Evolutionary conservation across 1,140 invertebrate species (phyloP), one percentile per base, ranked within the genome.

Genomic region (Lasioglossum baleicum): DNA sequence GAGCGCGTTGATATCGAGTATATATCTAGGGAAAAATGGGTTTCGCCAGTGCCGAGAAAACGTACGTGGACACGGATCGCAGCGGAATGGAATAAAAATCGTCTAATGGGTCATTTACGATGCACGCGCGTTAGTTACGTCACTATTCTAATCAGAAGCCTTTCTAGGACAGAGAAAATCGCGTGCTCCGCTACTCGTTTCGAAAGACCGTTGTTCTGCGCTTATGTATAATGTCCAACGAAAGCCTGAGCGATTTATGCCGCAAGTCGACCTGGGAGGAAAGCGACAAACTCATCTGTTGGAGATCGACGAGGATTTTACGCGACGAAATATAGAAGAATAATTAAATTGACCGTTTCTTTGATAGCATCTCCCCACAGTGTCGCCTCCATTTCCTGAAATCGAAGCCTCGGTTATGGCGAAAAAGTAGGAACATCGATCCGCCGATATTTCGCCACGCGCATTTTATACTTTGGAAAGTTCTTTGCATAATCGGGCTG

Each of bases 131-230:
- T 26, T 22, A n/a, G 60, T 78, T 78, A 58, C 76, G 48, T 78
- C 69, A 78, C 35, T 53, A 73, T 72, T 65, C 48, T 78, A 72
- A 65, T 78, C 48, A 65, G 60, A 35, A 53, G 64, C 15, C 8
- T 64, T 72, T 72, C 76, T 78, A 48, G 76, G 69, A 78, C 76
- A 44, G 60, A 65, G 68, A 78, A 72, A 78, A 78, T 65, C 60
- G 44, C 20, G 35, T 53, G 60, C 11, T 53, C 42, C 56, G 61
- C 22, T 40, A 42, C 42, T 66, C 10, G 22, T 48, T 76, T 76
- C 35, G 35, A 72, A 51, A 44, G 61, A 31, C 17, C 4, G 56
- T 40, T 11, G 64, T 56, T 22, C 17, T 11, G 20, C 13, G 17
- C 15, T 53, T 51, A 63, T 48, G n/a, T 71, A 7, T 63, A 64